Evolutionary conservation across 2,888 invertebrate genomes (phyloP).

Genomic region (Tipula vernalis): DNA sequence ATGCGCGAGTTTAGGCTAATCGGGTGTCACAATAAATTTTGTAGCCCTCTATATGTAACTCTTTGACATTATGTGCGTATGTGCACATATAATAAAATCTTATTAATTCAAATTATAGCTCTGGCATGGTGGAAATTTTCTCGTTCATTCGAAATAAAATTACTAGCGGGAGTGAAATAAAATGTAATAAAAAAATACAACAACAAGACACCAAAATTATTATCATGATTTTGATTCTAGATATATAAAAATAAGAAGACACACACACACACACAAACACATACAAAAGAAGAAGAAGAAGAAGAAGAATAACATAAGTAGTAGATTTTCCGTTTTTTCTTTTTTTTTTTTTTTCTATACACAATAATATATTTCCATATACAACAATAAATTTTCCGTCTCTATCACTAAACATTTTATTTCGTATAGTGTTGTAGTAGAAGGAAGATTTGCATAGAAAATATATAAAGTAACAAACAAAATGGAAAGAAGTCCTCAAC

Average conservation of each 20-base stretch:
- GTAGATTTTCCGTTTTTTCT: neutral
- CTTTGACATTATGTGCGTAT: neutral
- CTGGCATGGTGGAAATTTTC: neutral
- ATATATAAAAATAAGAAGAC: neutral
- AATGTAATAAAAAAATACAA: neutral
- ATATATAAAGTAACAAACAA: neutral
- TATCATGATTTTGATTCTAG: neutral
- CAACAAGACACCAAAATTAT: neutral
- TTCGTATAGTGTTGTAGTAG: neutral
- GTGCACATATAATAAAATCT: neutral
- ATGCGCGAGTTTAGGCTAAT: neutral
- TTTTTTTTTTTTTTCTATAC: neutral
- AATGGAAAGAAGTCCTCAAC: constrained; percentile 17
- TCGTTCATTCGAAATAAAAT: neutral
- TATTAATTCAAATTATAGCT: neutral
- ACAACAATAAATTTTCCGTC: neutral
- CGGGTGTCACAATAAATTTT: neutral
- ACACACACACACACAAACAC: neutral
- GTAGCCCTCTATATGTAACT: neutral
- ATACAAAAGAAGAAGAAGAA: neutral
- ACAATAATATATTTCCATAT: neutral
- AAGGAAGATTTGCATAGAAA: neutral
- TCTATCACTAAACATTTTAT: neutral
- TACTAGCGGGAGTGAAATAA: neutral
- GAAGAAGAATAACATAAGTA: neutral